Evolutionary conservation across 2,888 invertebrate species (phyloP).

Genomic region (Oligia fasciuncula): DNA sequence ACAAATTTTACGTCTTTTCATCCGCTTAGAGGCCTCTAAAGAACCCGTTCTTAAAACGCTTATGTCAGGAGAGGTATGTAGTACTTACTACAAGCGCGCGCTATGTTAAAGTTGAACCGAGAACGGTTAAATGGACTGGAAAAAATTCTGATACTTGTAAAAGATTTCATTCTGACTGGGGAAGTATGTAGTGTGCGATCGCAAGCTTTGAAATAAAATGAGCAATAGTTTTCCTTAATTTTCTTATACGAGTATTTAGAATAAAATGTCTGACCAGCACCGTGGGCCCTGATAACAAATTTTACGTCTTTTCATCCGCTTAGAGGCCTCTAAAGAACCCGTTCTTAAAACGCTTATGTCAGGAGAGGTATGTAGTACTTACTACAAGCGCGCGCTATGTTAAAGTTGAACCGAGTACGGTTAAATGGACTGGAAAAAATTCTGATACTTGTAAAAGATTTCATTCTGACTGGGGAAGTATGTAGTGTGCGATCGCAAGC

Average conservation of each 20-base stretch:
- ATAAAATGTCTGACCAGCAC: slow-evolving; percentile 29
- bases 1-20: slow-evolving; percentile 48
- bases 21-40: slow-evolving; percentile 45
- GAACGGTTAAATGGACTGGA: slow-evolving; percentile 49
- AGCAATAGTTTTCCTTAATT: too few species aligned
- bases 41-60: slow-evolving; percentile 54
- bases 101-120: slow-evolving; percentile 42
- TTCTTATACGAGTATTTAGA: slow-evolving; percentile 31
- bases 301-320: slow-evolving; percentile 53
- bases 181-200: too few species aligned
- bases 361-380: slow-evolving; percentile 26
- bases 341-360: slow-evolving; percentile 52
- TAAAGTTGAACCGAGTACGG: slow-evolving; percentile 40
- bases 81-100: slow-evolving; percentile 19
- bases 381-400: slow-evolving; percentile 19
- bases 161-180: too few species aligned
- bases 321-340: slow-evolving; percentile 40
- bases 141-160: too few species aligned
- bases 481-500: slow-evolving; percentile 4
- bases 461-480: slow-evolving; percentile 16
- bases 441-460: slow-evolving; percentile 49
- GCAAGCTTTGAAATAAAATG: too few species aligned
- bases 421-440: slow-evolving; percentile 53
- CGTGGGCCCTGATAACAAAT: slow-evolving; percentile 38
- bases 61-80: slow-evolving; percentile 31